phyloP scores from a whole-genome alignment of 2,113 vertebrate species.

The Bolborhynchus lineola region DNA sequence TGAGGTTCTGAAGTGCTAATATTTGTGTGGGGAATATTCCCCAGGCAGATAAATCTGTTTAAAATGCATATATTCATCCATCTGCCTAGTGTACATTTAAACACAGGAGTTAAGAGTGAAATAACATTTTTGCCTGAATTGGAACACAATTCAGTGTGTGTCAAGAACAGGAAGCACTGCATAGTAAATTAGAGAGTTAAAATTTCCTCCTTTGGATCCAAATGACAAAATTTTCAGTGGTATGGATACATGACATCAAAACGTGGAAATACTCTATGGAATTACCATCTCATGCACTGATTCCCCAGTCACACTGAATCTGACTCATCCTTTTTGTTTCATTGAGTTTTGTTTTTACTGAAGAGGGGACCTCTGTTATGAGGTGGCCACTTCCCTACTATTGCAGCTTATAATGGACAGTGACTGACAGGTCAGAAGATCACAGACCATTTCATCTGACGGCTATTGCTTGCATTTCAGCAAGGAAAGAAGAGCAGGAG shows the following conservation, averaged over 20 bases:
- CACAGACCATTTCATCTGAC: background rate
- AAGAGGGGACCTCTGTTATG: background rate
- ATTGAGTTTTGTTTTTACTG: background rate
- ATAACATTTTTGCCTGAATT: slow-evolving; percentile 25
- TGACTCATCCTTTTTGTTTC: background rate
- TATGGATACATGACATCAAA: background rate
- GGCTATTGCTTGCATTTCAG: background rate
- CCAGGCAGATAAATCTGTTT: slow-evolving; percentile 15
- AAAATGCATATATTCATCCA: slow-evolving; percentile 45
- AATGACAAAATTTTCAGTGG: background rate
- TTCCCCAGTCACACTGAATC: background rate
- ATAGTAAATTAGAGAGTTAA: background rate
- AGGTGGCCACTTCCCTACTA: background rate
- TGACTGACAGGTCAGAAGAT: background rate
- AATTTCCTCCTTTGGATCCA: background rate
- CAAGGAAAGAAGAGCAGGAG: background rate
- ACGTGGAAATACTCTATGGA: background rate
- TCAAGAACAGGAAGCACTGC: background rate
- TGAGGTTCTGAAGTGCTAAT: slow-evolving; percentile 41
- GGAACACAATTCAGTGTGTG: background rate
- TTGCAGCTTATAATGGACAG: background rate
- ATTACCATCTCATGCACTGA: background rate
- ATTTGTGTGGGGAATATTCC: slow-evolving; percentile 17
- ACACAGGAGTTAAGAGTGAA: slow-evolving; percentile 5
- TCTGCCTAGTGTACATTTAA: slow-evolving; percentile 9